Conservation (phyloP, 2,888 invertebrate species). For the Heteromurus nitidus region DNA sequence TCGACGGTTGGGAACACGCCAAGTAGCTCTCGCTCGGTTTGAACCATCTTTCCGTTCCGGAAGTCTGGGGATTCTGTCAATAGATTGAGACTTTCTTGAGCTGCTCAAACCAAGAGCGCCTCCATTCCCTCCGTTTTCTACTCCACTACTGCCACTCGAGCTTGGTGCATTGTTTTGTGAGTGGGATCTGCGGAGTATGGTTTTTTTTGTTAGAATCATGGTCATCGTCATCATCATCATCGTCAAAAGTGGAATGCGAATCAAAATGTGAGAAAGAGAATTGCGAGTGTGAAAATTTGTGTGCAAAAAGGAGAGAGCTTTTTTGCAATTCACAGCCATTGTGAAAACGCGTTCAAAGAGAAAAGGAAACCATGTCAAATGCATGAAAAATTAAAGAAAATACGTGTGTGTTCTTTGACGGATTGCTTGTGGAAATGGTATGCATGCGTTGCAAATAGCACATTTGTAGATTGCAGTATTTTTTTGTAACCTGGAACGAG, state of each 20-base stretch:
- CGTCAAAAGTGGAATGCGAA: neutral
- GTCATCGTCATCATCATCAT: too few relatives aligned
- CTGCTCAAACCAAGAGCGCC: constrained; percentile 32
- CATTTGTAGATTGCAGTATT: too few relatives aligned
- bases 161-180: constrained; percentile 72
- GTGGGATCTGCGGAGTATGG: constrained; percentile 72
- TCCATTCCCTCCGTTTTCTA: constrained; percentile 35
- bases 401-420: too few relatives aligned
- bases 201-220: too few relatives aligned
- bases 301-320: too few relatives aligned
- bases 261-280: too few relatives aligned
- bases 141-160: constrained; percentile 66
- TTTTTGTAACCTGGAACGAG: constrained; percentile 74
- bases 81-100: constrained; percentile 69
- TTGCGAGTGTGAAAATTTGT: too few relatives aligned
- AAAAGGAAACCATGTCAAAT: constrained; percentile 56
- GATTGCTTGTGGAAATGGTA: too few relatives aligned
- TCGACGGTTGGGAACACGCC: constrained; percentile 70
- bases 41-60: constrained; percentile 65
- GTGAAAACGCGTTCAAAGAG: constrained; percentile 1
- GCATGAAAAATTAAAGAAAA: too few relatives aligned
- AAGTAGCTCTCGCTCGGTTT: constrained; percentile 69
- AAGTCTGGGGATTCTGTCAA: constrained; percentile 71
- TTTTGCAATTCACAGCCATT: neutral
- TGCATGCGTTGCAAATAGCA: constrained; percentile 2